A percentile compares a stretch with the other conserved stretches of the same genome.
These are phyloP conservation scores for Bos javanicus DNA, from an alignment of 2,113 vertebrate species.

Conservation along the genomic window DNA sequence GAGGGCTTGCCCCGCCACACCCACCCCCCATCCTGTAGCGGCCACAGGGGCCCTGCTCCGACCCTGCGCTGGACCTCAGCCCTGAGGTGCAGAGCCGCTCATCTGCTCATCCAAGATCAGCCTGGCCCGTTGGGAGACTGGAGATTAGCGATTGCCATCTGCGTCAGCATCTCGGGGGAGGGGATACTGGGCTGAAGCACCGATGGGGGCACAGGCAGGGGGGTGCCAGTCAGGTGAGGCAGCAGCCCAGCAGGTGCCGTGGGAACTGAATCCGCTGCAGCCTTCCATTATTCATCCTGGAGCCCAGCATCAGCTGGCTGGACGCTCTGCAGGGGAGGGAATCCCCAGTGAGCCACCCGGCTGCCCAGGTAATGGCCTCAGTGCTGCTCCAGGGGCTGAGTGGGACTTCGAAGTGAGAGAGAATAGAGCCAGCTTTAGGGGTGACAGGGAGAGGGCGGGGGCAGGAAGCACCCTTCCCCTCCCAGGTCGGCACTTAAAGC, in stretches of 20 bases:
- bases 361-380: conserved; percentile 32
- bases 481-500: neutral
- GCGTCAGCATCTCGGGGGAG: neutral
- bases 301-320: conserved; percentile 15
- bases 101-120: conserved; percentile 31
- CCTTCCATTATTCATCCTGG: conserved; percentile 71
- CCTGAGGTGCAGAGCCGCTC: neutral
- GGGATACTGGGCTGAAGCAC: neutral
- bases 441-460: neutral
- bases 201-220: conserved; percentile 1
- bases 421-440: neutral
- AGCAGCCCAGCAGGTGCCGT: neutral
- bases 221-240: neutral
- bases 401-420: conserved; percentile 19
- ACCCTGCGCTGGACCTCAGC: neutral
- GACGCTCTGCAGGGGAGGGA: conserved; percentile 18
- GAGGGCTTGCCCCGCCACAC: neutral
- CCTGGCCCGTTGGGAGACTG: conserved; percentile 21
- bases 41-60: neutral
- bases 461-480: neutral
- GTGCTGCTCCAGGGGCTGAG: neutral
- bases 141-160: conserved; percentile 51
- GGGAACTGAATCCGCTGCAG: conserved; percentile 23
- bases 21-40: fast-evolving
- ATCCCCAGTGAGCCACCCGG: neutral